Base-by-base conservation (phyloP, 2,888 invertebrate genomes). In the Tipula confusa region DNA sequence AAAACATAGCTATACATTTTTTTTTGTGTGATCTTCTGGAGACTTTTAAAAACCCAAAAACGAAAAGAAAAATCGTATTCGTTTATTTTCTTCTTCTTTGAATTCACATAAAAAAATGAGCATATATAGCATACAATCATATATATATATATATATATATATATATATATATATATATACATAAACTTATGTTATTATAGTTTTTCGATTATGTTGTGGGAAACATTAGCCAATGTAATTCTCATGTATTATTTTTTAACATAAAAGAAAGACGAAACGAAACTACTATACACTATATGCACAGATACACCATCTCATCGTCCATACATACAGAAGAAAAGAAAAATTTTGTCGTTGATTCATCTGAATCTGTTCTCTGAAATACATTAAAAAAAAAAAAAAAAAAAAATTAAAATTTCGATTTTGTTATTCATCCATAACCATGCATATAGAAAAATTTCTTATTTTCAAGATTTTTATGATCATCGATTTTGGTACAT, bases 131-230 rank as follows among this genome's bases (percentile, higher is more conserved):
- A 64, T 64, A 64, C 64, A 64, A 24, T 64, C 64, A 4, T 38
- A 13, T 38, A 31, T 31, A 43, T 24, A 64, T 64, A 31, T 31
- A 43, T 24, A 64, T 64, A 4, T 38, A 13, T 38, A 31, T 31
- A 43, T 24, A 64, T 64, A 4, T 38, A 13, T 38, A 31, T 31
- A 43, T 24, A 64, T 64, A n/a, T n/a, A n/a, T n/a, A n/a, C n/a
- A n/a, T n/a, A n/a, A n/a, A 24, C 24, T 64, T 64, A 64, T 18
- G 24, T 64, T 64, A 64, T 64, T 64, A 64, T 64, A 64, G 64
- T 64, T 64, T 64, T 64, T 64, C 64, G 64, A 64, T 64, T 64
- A 64, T 64, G 64, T 64, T 64, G 64, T 64, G 64, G 64, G 64
- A 64, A 64, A 64, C 64, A 64, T 64, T 64, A 64, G 64, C 64